Evolutionary conservation across 2,797 vertebrate species (phyloP).

Genomic region (Molossus molossus): DNA sequence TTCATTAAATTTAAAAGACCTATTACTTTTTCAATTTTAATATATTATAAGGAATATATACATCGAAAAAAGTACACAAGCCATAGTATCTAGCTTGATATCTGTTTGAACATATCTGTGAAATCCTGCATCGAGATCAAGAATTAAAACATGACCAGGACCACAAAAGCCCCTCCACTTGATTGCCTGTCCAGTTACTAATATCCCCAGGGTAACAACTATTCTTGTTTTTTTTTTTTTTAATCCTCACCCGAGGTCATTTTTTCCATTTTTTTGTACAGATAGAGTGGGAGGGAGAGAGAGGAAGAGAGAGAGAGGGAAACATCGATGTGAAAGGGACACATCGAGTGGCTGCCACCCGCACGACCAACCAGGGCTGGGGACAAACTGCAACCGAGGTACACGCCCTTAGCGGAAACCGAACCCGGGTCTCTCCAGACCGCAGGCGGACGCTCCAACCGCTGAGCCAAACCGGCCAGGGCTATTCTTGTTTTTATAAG

Average conservation of each 20-base stretch:
- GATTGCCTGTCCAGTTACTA: background rate
- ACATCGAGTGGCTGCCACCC: too few species aligned
- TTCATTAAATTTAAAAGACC: background rate
- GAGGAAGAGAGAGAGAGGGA: too few species aligned
- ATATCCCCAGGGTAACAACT: background rate
- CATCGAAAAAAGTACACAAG: background rate
- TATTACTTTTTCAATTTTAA: background rate
- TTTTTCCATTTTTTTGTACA: too few species aligned
- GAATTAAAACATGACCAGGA: background rate
- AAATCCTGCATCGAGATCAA: background rate
- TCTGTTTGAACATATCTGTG: background rate
- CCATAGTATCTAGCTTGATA: background rate
- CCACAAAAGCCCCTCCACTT: background rate
- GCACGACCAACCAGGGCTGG: too few species aligned
- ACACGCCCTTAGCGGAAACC: too few species aligned
- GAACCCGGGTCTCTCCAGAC: too few species aligned
- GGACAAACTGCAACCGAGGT: too few species aligned
- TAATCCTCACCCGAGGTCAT: too few species aligned
- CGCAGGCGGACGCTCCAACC: too few species aligned
- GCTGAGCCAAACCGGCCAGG: too few species aligned
- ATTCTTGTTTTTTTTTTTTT: background rate
- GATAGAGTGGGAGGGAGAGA: too few species aligned
- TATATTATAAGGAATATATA: background rate
- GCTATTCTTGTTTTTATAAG: background rate
- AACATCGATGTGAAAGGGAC: too few species aligned